Base-by-base conservation (phyloP, 2,797 vertebrate species). In the Falco biarmicus region DNA sequence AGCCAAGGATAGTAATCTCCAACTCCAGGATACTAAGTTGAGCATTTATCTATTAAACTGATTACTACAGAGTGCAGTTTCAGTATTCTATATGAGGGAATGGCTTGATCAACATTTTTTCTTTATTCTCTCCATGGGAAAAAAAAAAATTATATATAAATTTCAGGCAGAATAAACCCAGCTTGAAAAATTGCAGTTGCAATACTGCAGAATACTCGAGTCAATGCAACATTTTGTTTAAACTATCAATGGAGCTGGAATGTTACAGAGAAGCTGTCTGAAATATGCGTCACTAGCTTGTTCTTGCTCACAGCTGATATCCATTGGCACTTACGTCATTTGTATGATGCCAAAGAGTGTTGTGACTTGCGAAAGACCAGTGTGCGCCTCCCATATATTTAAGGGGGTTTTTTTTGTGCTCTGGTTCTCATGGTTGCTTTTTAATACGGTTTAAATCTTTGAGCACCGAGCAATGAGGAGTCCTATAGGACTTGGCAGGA, bases 381-480 rank as follows among this genome's bases (percentile, higher is more conserved):
- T 5, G 32, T 12, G 10, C 13, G 18, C 54, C 50, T 39, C 34
- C 45, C 45, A 81, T n/a, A 66, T 31, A 91, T 34, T 31, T 13
- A 32, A 25, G 26, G 50, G 37, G 10, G 32, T 34, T 48, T 71
- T 65, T 69, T 68, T 15, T 17, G 26, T 32, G 50, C 66, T 75
- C 78, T 84, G 56, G 18, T 79, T 81, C 79, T 90, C 69, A 83
- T 69, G 61, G 57, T 3, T 81, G 69, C 69, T 65, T 95, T 96
- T 91, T 73, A 90, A 94, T 84, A 73, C 84, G 59, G 57, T 90
- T 61, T 86, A 79, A 84, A 56, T 47, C 63, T 79, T 64, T n/a
- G 25, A 63, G 59, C 43, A 43, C 0, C 60, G 63, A 93, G 57
- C 59, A 71, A 53, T 0, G 0, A 84, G 76, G 82, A 87, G 11